phyloP scores from a whole-genome alignment of 2,888 invertebrate species.

The Parapristionchus giblindavisi region DNA sequence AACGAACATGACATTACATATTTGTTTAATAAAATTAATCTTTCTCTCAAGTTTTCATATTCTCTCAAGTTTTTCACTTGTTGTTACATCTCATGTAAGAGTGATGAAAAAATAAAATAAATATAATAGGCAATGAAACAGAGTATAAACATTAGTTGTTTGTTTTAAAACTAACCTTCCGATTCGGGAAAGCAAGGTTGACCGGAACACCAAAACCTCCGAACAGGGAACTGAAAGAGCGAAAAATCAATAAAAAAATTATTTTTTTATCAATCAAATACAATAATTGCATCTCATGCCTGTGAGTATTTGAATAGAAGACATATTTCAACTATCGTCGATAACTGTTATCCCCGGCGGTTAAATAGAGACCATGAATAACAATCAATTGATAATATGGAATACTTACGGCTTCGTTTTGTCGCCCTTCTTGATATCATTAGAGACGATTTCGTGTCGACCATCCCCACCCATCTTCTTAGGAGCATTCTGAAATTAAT shows the following conservation, averaged over 20 bases:
- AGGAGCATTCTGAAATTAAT: conserved; percentile 26
- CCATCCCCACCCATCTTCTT: background rate
- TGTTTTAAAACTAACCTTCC: conserved; percentile 43
- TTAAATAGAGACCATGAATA: too few species aligned
- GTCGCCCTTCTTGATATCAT: conserved; percentile 16
- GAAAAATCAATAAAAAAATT: background rate
- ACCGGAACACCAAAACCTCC: conserved; percentile 53
- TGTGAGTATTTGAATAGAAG: background rate
- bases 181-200: conserved; percentile 61
- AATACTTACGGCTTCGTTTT: conserved; percentile 17
- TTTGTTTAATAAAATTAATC: too few species aligned
- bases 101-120: background rate
- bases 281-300: background rate
- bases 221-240: conserved; percentile 41
- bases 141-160: too few species aligned
- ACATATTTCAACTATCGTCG: background rate
- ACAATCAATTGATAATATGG: too few species aligned
- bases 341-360: too few species aligned
- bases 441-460: background rate
- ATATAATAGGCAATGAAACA: too few species aligned
- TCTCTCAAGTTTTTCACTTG: too few species aligned
- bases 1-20: too few species aligned
- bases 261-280: background rate
- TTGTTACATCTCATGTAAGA: background rate
- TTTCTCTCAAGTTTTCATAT: too few species aligned